Base-by-base conservation (phyloP, 2,113 vertebrate species). In the Mixornis gularis region DNA sequence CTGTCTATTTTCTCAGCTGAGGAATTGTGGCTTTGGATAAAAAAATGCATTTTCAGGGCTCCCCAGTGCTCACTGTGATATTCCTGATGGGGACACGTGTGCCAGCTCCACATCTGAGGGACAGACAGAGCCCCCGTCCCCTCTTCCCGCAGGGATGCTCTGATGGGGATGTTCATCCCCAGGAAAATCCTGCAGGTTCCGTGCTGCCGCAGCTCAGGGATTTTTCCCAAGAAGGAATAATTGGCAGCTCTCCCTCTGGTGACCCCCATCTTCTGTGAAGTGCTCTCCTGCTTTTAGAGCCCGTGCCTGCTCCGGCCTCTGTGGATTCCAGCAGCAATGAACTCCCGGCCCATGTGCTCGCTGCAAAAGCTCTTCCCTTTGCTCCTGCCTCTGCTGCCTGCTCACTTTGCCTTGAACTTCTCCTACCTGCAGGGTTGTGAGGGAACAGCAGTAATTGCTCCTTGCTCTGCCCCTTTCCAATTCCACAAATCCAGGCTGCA, bases 401-500 rank as follows among this genome's bases (percentile, higher is more conserved):
- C 65, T 74, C 52, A 4, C 79, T 92, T n/a, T 76, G 76, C 87
- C 92, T 91, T 94, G 90, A 91, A 93, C 79, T 79, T 87, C 94
- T 92, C 85, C 95, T 91, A 17, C 94, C 95, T 89, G 92, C 88
- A 13, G 92, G 66, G 85, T 82, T 94, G 55, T 87, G 90, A 95
- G 74, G 41, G 77, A 92, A 71, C 36, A 74, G 24, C 70, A 92
- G 93, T 90, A 93, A 95, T 85, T 93, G 85, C 85, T 93, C 36
- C 62, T 87, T 2, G 0, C 52, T 93, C 90, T 85, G 32, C 30
- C 46, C 79, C 63, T 64, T 89, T 71, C 74, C 74, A 79, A 2
- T 48, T 82, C 82, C 92, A 87, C 74, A 88, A 76, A 36, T 56
- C 63, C 1, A 0, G 1, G 2, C 74, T 40, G 82, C 85, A 74